Base-by-base conservation (phyloP, 2,888 invertebrate species). In the Cryptocheilus praepositus region DNA sequence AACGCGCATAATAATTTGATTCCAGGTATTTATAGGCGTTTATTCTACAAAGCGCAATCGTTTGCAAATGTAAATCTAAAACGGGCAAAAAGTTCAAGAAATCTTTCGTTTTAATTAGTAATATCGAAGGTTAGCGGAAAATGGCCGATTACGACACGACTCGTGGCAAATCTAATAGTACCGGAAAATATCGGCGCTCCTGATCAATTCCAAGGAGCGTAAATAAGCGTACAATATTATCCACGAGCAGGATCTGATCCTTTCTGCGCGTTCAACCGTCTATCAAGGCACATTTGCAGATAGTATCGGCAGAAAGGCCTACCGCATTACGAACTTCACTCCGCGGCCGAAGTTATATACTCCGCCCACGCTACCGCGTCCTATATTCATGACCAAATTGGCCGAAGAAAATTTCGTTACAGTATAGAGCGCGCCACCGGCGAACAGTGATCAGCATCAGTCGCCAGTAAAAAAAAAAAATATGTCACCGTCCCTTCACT, bases 351-450 rank as follows among this genome's bases (percentile, higher is more conserved):
- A 65, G 51, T 64, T 36, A 36, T 72, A 64, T 62, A 56, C 44
- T 13, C 28, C 46, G 46, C 11, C 16, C 62, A 54, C 18, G 55
- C 43, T 67, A 61, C 53, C 53, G 44, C 8, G 43, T 49, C 25
- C 18, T 49, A 55, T 28, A 28, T 44, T 49, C 61, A 11, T 45
- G 53, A 51, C 46, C 52, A 74, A 69, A 74, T 70, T 65, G 43
- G 52, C 19, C 58, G 56, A 73, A 70, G 70, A 59, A 68, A 68
- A 69, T 67, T 75, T 64, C 67, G 70, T 67, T 64, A 66, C 70
- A 2, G 64, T 59, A 60, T 56, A 65, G 61, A 57, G 25, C 52
- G 59, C 58, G 45, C 51, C 11, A 22, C 45, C 36, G 36, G 8
- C 36, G 11, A 11, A 11, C 36, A 7, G 7, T 11, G 36, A 36